These are phyloP conservation scores for Drosophila pruinosa DNA, from an alignment of 1,140 invertebrate species.

Conservation along the genomic window DNA sequence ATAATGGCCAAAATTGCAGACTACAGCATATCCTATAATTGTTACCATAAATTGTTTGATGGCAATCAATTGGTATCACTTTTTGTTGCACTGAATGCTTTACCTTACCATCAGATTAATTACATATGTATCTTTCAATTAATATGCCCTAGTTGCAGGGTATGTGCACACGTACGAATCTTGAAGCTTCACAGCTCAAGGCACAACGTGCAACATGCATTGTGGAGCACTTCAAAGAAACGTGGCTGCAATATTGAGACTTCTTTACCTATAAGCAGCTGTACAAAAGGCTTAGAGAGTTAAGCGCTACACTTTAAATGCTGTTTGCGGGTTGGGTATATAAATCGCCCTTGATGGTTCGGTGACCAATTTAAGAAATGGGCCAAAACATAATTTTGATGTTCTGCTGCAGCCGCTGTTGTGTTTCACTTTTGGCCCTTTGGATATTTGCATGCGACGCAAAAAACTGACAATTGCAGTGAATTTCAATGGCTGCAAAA, in stretches of 20 bases:
- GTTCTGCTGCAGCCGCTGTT: slow-evolving; percentile 40
- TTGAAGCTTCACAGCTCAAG: too few species aligned
- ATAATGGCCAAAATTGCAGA: neutral
- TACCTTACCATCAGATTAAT: neutral
- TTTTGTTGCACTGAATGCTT: too few species aligned
- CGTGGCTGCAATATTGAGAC: neutral
- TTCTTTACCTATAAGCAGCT: neutral
- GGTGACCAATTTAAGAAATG: slow-evolving; percentile 39
- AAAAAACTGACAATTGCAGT: slow-evolving; percentile 72
- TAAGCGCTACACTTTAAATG: neutral
- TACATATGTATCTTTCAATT: neutral
- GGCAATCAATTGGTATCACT: neutral
- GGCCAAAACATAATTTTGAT: slow-evolving; percentile 62
- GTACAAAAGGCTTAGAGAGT: neutral
- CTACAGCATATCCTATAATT: neutral
- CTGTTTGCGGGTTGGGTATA: neutral
- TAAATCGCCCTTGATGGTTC: neutral
- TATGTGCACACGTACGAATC: slow-evolving; percentile 5
- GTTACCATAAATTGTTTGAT: neutral
- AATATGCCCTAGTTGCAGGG: neutral
- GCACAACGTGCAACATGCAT: neutral
- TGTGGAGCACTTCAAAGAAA: neutral
- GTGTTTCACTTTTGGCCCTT: slow-evolving; percentile 49
- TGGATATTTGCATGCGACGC: slow-evolving; percentile 55
- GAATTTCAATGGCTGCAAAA: slow-evolving; percentile 60